These are phyloP conservation scores for Lucinisca nassula DNA, from an alignment of 2,888 invertebrate genomes.

Conservation along the genomic window DNA sequence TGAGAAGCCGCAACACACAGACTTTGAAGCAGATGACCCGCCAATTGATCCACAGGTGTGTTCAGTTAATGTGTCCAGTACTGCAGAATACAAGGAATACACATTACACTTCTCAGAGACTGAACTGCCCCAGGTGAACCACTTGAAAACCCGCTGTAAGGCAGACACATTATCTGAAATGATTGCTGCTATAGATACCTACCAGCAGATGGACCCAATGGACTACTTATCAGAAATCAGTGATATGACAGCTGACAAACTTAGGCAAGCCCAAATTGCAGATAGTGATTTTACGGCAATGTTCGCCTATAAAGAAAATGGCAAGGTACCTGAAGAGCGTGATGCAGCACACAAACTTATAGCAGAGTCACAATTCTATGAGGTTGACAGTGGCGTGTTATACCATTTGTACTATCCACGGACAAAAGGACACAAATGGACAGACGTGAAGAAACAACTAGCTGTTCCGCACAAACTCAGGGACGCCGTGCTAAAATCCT, in stretches of 20 bases:
- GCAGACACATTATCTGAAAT: not conserved
- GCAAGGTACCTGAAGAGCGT: constrained; percentile 28
- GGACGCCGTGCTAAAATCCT: constrained; percentile 36
- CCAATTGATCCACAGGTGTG: no score
- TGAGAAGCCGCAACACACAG: no score
- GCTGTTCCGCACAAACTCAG: constrained; percentile 17
- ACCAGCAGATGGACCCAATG: constrained; percentile 3
- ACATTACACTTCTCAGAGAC: no score
- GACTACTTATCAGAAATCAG: constrained; percentile 14
- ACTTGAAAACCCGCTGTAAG: no score
- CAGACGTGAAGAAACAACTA: constrained; percentile 34
- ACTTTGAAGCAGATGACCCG: no score
- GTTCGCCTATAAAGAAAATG: constrained; percentile 25
- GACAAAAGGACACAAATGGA: constrained; percentile 35
- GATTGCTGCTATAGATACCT: not conserved
- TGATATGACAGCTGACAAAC: not conserved
- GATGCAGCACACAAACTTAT: constrained; percentile 30
- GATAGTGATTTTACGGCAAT: not conserved
- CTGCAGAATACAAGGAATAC: no score
- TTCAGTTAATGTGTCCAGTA: no score
- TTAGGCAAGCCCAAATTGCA: not conserved
- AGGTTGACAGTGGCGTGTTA: constrained; percentile 27
- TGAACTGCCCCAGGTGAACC: no score
- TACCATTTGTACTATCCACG: constrained; percentile 39
- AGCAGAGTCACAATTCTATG: constrained; percentile 35